phyloP scores from a whole-genome alignment of 2,113 vertebrate genomes.

The Microtus ochrogaster region DNA sequence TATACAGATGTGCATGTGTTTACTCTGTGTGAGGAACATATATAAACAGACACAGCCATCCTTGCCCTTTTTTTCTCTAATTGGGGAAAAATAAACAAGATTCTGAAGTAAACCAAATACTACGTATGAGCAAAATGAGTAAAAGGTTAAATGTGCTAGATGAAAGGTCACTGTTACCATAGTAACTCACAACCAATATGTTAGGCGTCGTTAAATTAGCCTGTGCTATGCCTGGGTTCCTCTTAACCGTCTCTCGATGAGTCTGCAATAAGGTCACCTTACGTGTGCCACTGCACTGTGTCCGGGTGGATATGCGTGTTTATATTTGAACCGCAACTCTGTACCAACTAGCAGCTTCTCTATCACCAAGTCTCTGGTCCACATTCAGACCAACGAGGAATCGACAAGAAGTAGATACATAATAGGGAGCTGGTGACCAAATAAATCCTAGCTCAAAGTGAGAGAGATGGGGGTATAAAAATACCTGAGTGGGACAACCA shows the following conservation, averaged over 20 bases:
- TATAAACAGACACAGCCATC: neutral
- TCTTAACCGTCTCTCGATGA: neutral
- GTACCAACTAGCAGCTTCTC: neutral
- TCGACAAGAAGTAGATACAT: fast-evolving
- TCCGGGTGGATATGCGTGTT: neutral
- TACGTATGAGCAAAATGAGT: neutral
- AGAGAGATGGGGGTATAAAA: neutral
- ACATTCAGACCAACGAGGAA: slow-evolving; percentile 3
- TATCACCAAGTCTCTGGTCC: neutral
- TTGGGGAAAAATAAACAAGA: slow-evolving; percentile 37
- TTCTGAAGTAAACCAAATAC: neutral
- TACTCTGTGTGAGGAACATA: neutral
- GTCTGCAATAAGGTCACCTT: neutral
- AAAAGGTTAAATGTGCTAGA: neutral
- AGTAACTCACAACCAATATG: neutral
- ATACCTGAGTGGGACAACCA: neutral
- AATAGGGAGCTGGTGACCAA: neutral
- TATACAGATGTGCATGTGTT: neutral
- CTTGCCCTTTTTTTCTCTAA: neutral
- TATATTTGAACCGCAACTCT: neutral
- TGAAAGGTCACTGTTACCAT: neutral
- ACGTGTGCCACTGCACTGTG: neutral
- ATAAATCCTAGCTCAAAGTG: neutral
- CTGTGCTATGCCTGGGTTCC: fast-evolving
- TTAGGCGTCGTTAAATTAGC: neutral